A percentile compares a stretch with the other conserved stretches of the same genome.
phyloP scores from a whole-genome alignment of 2,113 vertebrate genomes.

The Embiotoca jacksoni region DNA sequence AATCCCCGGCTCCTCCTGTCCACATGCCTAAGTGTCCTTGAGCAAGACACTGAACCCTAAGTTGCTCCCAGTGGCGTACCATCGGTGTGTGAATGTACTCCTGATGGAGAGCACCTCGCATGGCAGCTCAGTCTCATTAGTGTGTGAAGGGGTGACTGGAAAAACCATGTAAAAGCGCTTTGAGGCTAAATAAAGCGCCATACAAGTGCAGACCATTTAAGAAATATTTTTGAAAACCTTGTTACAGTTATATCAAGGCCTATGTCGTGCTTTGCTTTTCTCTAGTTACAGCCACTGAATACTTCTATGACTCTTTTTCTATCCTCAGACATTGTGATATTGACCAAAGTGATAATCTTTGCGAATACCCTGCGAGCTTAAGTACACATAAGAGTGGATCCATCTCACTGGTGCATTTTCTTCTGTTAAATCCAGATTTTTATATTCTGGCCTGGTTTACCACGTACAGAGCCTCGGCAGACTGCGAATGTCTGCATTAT shows the following conservation, averaged over 20 bases:
- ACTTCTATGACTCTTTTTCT: not conserved
- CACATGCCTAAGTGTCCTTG: no score
- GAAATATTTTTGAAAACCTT: no score
- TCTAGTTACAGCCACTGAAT: constrained; percentile 4
- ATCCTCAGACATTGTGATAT: constrained; percentile 10
- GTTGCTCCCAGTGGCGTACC: no score
- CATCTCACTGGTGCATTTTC: constrained; percentile 26
- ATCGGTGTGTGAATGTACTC: no score
- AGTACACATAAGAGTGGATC: constrained; percentile 15
- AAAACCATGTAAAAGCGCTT: no score
- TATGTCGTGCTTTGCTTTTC: not conserved
- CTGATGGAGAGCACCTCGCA: no score
- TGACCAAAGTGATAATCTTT: constrained; percentile 15
- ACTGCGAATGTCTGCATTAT: constrained; percentile 81
- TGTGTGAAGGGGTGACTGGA: no score
- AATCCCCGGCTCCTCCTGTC: no score
- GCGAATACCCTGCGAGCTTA: not conserved
- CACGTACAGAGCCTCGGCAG: constrained; percentile 58
- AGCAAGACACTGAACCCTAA: no score
- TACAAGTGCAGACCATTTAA: no score
- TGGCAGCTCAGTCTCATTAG: no score
- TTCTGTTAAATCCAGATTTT: constrained; percentile 52
- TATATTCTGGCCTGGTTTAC: constrained; percentile 61
- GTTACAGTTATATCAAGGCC: not conserved
- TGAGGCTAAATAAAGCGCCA: no score